phyloP scores from a whole-genome alignment of 2,888 invertebrate species.

The Monoplex corrugatus region DNA sequence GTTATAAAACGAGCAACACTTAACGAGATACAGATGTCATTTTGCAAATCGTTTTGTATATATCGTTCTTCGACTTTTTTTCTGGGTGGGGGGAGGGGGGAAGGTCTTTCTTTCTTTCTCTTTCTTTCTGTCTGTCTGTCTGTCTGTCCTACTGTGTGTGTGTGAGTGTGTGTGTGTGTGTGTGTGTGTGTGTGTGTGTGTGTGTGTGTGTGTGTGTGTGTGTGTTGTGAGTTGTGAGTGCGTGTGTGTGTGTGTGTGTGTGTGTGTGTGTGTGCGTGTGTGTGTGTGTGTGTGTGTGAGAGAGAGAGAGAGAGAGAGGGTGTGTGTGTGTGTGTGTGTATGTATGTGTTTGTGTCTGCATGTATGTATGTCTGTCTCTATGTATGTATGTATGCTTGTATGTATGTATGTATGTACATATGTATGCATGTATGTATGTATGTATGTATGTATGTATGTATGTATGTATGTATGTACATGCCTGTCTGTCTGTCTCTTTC shows the following conservation, averaged over 20 bases:
- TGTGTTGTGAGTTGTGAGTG: too few relatives aligned
- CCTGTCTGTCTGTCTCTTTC: neutral
- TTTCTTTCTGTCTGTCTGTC: too few relatives aligned
- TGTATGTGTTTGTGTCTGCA: neutral
- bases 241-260: neutral
- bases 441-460: neutral
- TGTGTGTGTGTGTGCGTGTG: too few relatives aligned
- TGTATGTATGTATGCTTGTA: neutral
- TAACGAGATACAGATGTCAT: too few relatives aligned
- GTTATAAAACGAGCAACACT: too few relatives aligned
- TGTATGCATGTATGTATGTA: neutral
- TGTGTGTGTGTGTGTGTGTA: neutral
- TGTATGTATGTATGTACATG: conserved; percentile 18
- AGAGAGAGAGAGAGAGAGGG: neutral
- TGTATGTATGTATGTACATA: neutral
- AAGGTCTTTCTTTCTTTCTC: too few relatives aligned
- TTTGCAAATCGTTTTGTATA: too few relatives aligned
- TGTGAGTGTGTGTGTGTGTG: neutral
- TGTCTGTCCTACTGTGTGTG: neutral
- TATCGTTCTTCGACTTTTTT: too few relatives aligned
- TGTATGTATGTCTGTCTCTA: neutral
- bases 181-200: too few relatives aligned
- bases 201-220: too few relatives aligned
- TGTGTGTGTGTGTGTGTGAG: neutral
- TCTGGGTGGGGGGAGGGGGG: too few relatives aligned